A percentile compares a stretch with the other conserved stretches of the same genome.
These are phyloP conservation scores for Apocheima hispidaria DNA, from an alignment of 2,888 invertebrate species.

Conservation along the genomic window DNA sequence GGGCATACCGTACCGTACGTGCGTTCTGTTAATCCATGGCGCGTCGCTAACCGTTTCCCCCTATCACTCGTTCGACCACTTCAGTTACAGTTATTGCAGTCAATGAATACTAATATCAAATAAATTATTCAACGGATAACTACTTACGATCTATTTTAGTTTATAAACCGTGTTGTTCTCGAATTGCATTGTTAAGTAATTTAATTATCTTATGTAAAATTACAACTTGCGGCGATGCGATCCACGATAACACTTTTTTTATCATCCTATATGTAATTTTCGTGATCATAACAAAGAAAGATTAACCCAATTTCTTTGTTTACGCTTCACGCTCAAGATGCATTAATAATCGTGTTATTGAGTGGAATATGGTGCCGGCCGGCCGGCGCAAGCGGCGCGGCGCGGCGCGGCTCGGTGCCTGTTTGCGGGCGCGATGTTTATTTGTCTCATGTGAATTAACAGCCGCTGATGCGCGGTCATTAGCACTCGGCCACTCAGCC, in stretches of 20 bases:
- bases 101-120: conserved; percentile 9
- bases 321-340: conserved; percentile 37
- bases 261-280: conserved; percentile 18
- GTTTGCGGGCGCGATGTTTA: conserved; percentile 43
- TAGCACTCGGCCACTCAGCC: conserved; percentile 62
- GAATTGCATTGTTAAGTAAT: conserved; percentile 1
- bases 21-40: conserved; percentile 14
- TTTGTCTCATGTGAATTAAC: conserved; percentile 46
- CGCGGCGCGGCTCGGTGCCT: no score
- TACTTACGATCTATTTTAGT: conserved; percentile 10
- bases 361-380: conserved; percentile 15
- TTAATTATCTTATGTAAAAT: conserved; percentile 6
- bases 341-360: conserved; percentile 32
- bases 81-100: conserved; percentile 17
- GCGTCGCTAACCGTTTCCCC: conserved; percentile 21
- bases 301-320: conserved; percentile 34
- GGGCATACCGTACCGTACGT: conserved; percentile 23
- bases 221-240: neutral
- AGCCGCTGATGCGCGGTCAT: conserved; percentile 62
- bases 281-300: conserved; percentile 31
- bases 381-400: conserved; percentile 2
- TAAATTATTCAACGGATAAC: conserved; percentile 7
- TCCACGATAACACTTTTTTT: conserved; percentile 7
- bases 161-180: neutral
- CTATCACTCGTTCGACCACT: conserved; percentile 16